A percentile compares a stretch with the other conserved stretches of the same genome.
Evolutionary conservation across 2,888 invertebrate genomes (phyloP).

Genomic region (Coelopa pilipes): DNA sequence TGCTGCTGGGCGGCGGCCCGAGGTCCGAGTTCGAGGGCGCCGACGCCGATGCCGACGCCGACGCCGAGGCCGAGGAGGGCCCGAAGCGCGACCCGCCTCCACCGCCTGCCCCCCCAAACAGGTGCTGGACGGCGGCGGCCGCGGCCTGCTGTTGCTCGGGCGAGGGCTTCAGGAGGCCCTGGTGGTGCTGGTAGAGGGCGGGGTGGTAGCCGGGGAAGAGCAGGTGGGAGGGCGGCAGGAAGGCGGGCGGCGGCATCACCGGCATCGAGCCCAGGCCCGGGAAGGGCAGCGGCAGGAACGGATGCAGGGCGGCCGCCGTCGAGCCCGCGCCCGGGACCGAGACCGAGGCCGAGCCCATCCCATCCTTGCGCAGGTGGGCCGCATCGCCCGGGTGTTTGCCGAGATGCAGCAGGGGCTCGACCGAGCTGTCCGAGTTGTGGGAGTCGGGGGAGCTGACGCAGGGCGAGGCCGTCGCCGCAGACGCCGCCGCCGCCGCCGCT

Average conservation of each 20-base stretch:
- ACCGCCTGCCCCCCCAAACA: slow-evolving; percentile 54
- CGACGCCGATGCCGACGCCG: background rate
- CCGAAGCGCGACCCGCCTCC: slow-evolving; percentile 49
- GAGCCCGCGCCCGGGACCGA: too few species aligned
- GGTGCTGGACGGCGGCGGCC: slow-evolving; percentile 59
- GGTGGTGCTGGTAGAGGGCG: slow-evolving; percentile 69
- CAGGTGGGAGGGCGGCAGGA: slow-evolving; percentile 72
- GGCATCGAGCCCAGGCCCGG: slow-evolving; percentile 72
- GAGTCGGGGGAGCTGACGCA: slow-evolving; percentile 85
- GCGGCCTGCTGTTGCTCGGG: slow-evolving; percentile 60
- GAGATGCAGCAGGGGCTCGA: slow-evolving; percentile 70
- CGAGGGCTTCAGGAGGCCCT: slow-evolving; percentile 63
- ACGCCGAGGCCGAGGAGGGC: slow-evolving; percentile 36
- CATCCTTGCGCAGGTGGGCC: slow-evolving; percentile 4
- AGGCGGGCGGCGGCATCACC: slow-evolving; percentile 73
- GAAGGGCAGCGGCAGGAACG: slow-evolving; percentile 75
- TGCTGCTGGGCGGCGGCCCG: background rate
- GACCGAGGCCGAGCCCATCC: too few species aligned
- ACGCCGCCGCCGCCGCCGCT: too few species aligned
- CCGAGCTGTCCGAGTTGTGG: slow-evolving; percentile 83
- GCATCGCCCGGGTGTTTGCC: slow-evolving; percentile 34
- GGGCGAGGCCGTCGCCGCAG: too few species aligned
- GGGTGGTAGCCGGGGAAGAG: slow-evolving; percentile 74
- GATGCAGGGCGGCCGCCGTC: slow-evolving; percentile 60
- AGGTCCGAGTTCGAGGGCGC: background rate